Percentiles rank a stretch among this genome's conserved stretches.
These are phyloP conservation scores for Apaloderma vittatum DNA, from an alignment of 2,113 vertebrate species.

Conservation along the genomic window DNA sequence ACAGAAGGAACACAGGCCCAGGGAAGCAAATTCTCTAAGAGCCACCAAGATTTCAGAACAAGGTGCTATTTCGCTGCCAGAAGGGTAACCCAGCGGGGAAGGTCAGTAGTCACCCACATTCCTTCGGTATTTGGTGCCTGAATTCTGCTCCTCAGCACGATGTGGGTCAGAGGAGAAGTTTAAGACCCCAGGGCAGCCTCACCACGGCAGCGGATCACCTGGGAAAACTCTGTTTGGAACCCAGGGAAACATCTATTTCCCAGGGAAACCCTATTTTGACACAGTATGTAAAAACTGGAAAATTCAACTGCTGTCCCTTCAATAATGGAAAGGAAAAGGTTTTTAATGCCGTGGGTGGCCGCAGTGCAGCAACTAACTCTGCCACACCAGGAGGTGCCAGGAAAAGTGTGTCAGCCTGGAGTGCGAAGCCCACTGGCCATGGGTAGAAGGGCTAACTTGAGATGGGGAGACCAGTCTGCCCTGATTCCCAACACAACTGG, in stretches of 20 bases:
- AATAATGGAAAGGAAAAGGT: neutral
- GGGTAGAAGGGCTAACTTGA: neutral
- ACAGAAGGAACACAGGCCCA: neutral
- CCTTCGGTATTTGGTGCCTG: accelerated
- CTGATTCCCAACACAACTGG: neutral
- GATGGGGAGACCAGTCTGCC: neutral
- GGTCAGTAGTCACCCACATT: neutral
- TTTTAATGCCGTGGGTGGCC: neutral
- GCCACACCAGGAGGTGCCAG: neutral
- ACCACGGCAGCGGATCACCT: neutral
- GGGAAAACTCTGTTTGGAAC: neutral
- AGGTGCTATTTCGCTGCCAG: neutral
- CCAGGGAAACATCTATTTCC: neutral
- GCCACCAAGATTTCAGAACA: neutral
- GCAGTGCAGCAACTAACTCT: neutral
- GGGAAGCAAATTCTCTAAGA: neutral
- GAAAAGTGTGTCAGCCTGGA: neutral
- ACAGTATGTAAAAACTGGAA: neutral
- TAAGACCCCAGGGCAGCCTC: neutral
- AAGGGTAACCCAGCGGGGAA: neutral
- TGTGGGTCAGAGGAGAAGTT: neutral
- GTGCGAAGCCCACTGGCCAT: neutral
- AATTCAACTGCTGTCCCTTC: neutral
- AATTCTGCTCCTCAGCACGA: neutral
- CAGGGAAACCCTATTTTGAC: neutral